Conservation (phyloP, 2,797 vertebrate genomes). For the Catostomus latipinnis region DNA sequence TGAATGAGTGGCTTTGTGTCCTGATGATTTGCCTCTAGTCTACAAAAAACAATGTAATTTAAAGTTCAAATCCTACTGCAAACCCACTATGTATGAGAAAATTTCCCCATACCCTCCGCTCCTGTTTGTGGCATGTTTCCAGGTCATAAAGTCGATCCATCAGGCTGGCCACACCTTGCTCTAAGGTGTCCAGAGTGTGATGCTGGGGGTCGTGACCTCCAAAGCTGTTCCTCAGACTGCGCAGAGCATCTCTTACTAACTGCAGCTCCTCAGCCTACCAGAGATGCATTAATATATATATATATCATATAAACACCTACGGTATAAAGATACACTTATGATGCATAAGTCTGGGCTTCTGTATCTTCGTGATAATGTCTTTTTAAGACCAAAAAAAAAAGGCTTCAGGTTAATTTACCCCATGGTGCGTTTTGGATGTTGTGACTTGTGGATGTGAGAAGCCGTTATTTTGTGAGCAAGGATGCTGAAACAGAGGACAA, state of each 20-base stretch:
- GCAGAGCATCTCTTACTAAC: slow-evolving; percentile 89
- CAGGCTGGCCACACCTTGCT: slow-evolving; percentile 94
- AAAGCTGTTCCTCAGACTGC: slow-evolving; percentile 93
- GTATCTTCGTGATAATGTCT: not conserved
- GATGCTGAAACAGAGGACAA: slow-evolving; percentile 62
- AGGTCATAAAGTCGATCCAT: slow-evolving; percentile 87
- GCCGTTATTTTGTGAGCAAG: slow-evolving; percentile 85
- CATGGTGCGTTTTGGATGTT: slow-evolving; percentile 77
- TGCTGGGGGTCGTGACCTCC: slow-evolving; percentile 94
- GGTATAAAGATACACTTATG: too few relatives aligned
- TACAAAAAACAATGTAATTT: slow-evolving; percentile 62
- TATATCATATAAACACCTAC: slow-evolving; percentile 24
- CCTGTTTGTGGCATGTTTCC: slow-evolving; percentile 72
- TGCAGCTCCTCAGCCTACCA: slow-evolving; percentile 88
- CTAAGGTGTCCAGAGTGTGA: slow-evolving; percentile 96
- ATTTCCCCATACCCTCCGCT: slow-evolving; percentile 21
- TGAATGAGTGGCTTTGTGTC: slow-evolving; percentile 77
- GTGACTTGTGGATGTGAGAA: slow-evolving; percentile 73
- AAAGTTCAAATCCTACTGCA: not conserved
- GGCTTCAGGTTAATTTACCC: slow-evolving; percentile 74
- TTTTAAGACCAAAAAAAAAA: not conserved
- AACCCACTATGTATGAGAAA: not conserved
- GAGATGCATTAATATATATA: slow-evolving; percentile 3
- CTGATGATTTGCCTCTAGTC: slow-evolving; percentile 84
- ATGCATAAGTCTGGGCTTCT: too few relatives aligned